A percentile compares a stretch with the other conserved stretches of the same genome.
These are phyloP conservation scores for Pyrocephalus nanus DNA, from an alignment of 2,797 vertebrate species.

Conservation along the genomic window DNA sequence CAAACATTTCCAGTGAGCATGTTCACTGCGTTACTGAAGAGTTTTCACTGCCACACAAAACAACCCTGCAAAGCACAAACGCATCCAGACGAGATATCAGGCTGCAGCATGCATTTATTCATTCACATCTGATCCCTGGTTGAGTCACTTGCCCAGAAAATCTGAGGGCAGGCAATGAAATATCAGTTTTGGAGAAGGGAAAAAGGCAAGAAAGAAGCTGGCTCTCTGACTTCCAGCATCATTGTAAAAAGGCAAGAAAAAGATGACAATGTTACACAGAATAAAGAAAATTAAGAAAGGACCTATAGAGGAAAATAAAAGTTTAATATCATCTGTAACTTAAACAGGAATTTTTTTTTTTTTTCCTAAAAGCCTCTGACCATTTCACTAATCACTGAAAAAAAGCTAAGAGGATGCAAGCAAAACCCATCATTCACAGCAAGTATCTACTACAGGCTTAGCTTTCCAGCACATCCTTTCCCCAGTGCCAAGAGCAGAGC, in stretches of 20 bases:
- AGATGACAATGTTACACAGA: neutral
- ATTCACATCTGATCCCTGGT: neutral
- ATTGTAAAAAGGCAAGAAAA: neutral
- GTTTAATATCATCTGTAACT: neutral
- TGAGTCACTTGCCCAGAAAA: neutral
- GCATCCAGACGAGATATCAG: fast-evolving
- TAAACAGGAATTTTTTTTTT: neutral
- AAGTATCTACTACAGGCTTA: neutral
- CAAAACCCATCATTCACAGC: neutral
- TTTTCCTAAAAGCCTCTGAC: neutral
- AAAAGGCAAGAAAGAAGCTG: neutral
- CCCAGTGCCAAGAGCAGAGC: neutral
- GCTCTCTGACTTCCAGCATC: neutral
- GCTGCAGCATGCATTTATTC: neutral
- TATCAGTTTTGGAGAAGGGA: neutral
- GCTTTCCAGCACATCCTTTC: neutral
- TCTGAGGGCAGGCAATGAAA: neutral
- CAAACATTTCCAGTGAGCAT: neutral
- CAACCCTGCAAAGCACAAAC: neutral
- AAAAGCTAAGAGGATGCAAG: neutral
- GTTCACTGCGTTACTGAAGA: slow-evolving; percentile 13
- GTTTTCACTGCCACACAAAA: neutral
- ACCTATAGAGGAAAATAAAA: neutral
- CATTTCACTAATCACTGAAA: neutral
- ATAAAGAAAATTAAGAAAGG: neutral